A percentile compares a stretch with the other conserved stretches of the same genome.
Evolutionary conservation across 2,888 invertebrate genomes (phyloP).

Genomic region (Cerastoderma edule): DNA sequence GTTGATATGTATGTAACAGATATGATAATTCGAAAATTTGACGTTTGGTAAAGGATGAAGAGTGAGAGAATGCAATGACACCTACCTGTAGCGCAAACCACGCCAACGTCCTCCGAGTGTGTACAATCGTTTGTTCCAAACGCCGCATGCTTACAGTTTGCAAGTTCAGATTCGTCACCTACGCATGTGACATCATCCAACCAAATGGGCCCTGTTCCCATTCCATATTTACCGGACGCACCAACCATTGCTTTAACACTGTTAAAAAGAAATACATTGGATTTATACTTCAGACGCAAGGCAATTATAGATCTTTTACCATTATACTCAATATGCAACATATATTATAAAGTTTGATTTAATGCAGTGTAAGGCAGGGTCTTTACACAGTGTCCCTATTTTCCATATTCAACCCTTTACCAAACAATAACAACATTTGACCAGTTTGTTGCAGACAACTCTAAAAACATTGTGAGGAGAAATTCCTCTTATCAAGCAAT

Average conservation of each 20-base stretch:
- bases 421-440: background rate
- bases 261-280: slow-evolving; percentile 1
- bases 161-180: slow-evolving; percentile 59
- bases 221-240: slow-evolving; percentile 52
- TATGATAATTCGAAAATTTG: too few relatives aligned
- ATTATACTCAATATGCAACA: too few relatives aligned
- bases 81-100: slow-evolving; percentile 52
- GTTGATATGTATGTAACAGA: too few relatives aligned
- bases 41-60: too few relatives aligned
- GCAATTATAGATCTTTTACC: too few relatives aligned
- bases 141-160: slow-evolving; percentile 45
- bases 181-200: slow-evolving; percentile 61
- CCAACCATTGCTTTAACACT: slow-evolving; percentile 43
- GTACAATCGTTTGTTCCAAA: slow-evolving; percentile 59
- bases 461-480: too few relatives aligned
- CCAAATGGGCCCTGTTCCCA: slow-evolving; percentile 59
- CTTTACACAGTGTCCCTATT: background rate
- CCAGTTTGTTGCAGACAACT: too few relatives aligned
- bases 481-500: too few relatives aligned
- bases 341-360: too few relatives aligned
- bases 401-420: background rate
- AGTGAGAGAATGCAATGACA: background rate
- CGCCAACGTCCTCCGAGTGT: slow-evolving; percentile 62
- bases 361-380: too few relatives aligned
- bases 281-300: too few relatives aligned